Base-by-base conservation (phyloP, 1,140 invertebrate genomes). In the Aphidius ervi region DNA sequence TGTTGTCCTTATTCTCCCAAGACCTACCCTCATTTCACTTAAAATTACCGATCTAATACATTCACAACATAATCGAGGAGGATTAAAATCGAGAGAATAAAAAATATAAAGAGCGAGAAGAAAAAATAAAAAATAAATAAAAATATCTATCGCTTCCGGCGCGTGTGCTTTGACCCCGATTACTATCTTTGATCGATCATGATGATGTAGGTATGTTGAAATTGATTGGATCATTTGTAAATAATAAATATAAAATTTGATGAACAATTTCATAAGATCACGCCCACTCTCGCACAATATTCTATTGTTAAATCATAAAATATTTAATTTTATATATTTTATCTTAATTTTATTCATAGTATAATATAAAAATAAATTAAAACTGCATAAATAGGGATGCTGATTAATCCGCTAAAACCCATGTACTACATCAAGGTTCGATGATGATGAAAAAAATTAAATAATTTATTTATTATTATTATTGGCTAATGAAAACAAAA, bases 11-110 rank as follows among this genome's bases (percentile, higher is more conserved):
- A 54, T 50, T 5, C 8, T 57, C 31, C n/a, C n/a, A 4, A 39
- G 49, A 10, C 23, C n/a, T 53, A 57, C 53, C 42, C 43, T 46
- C 31, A 3, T 49, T 46, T 62, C 10, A 42, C 40, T 37, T 55
- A 42, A 61, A 60, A 58, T 57, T 57, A 53, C 58, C 45, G 40
- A 59, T 63, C 52, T 54, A 55, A 57, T 20, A 55, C 37, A 57
- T 31, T 31, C 2, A 31, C 23, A 10, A 20, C 23, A 57, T 9
- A 48, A 16, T 16, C 16, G 16, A 16, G 16, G 23, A 46, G 9
- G 23, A 23, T 42, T 49, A 48, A 42, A 42, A 56, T 56, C 42
- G 42, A 23, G n/a, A 41, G 53, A 55, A 16, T 40, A 55, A 55
- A 23, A 31, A 55, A 45, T 16, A 16, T 16, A 16, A 16, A 16